Evolutionary conservation across 1,140 invertebrate genomes (phyloP).

Genomic region (Aphelenchoides besseyi): DNA sequence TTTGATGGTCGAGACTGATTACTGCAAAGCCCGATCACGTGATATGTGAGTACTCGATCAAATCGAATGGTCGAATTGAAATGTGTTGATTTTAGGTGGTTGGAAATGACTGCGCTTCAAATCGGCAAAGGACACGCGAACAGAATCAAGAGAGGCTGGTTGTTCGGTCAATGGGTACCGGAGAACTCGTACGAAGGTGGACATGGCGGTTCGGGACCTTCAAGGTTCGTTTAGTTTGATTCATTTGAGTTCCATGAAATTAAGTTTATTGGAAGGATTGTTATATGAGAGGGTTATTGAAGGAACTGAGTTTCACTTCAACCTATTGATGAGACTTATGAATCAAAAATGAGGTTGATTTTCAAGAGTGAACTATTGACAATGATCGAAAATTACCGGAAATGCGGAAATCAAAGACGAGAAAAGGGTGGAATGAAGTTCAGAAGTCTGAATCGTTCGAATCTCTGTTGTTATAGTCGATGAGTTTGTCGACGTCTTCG

Average conservation of each 20-base stretch:
- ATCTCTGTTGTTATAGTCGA: too few relatives aligned
- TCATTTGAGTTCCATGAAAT: background rate
- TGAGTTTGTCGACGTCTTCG: too few relatives aligned
- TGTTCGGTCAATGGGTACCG: constrained; percentile 63
- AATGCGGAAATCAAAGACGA: too few relatives aligned
- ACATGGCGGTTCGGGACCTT: constrained; percentile 17
- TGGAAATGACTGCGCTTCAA: constrained; percentile 62
- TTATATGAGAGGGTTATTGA: too few relatives aligned
- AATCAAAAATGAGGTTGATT: background rate
- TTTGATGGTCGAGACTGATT: constrained; percentile 62
- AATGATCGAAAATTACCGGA: too few relatives aligned
- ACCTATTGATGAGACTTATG: too few relatives aligned
- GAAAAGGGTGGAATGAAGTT: too few relatives aligned
- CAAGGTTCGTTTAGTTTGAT: background rate
- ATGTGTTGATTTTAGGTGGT: constrained; percentile 38
- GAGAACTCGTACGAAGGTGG: constrained; percentile 53
- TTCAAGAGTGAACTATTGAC: too few relatives aligned
- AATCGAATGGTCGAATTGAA: too few relatives aligned
- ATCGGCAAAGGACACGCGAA: constrained; percentile 61
- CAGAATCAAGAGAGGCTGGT: constrained; percentile 60
- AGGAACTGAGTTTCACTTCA: too few relatives aligned
- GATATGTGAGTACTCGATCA: constrained; percentile 49
- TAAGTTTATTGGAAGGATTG: too few relatives aligned
- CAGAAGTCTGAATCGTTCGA: too few relatives aligned
- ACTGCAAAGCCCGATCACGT: constrained; percentile 61